Conservation (phyloP, 2,888 invertebrate genomes). For the Cyaniris semiargus region DNA sequence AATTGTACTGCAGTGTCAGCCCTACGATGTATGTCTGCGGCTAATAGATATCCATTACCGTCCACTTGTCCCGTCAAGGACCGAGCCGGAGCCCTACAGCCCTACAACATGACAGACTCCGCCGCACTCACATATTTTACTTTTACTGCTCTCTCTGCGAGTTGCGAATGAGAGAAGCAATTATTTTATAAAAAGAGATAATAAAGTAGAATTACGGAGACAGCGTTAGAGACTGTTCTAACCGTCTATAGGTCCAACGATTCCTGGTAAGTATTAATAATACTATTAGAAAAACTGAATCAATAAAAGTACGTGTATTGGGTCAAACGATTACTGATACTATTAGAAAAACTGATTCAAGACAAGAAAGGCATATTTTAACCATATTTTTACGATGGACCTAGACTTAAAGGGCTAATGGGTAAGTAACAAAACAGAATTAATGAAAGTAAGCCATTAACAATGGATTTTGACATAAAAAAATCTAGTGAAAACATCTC, state of each 20-base stretch:
- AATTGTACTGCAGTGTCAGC: slow-evolving; percentile 44
- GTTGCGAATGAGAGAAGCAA: background rate
- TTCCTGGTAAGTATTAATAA: no score
- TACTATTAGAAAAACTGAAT: background rate
- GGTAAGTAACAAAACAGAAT: no score
- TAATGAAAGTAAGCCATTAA: no score
- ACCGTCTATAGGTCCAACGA: background rate
- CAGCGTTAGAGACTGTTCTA: background rate
- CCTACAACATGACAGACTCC: slow-evolving; percentile 44
- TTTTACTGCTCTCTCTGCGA: slow-evolving; percentile 6
- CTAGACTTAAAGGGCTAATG: no score
- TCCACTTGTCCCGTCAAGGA: slow-evolving; percentile 63
- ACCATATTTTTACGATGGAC: no score
- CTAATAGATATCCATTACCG: slow-evolving; percentile 73
- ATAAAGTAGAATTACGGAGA: background rate
- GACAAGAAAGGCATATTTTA: background rate
- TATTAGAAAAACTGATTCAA: background rate
- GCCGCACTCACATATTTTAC: slow-evolving; percentile 16
- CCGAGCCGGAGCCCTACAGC: slow-evolving; percentile 43
- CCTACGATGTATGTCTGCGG: slow-evolving; percentile 57
- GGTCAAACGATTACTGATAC: background rate
- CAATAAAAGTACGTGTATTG: background rate
- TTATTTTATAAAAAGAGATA: background rate
- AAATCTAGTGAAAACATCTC: background rate
- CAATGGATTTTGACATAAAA: no score